Conservation (phyloP, 2,888 invertebrate species). For the Athripsodes cinereus region DNA sequence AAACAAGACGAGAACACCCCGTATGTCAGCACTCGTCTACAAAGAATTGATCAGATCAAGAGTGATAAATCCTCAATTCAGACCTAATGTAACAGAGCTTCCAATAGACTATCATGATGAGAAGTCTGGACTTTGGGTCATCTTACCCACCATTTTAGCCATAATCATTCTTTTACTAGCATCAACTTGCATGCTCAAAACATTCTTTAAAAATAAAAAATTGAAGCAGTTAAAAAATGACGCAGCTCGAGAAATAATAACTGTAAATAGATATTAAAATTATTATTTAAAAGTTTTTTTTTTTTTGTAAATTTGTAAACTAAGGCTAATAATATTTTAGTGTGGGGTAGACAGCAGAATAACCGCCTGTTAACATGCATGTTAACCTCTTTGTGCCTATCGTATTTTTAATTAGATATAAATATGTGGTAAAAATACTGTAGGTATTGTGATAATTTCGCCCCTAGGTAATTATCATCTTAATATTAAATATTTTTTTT, state of each 20-base stretch:
- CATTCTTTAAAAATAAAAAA: neutral
- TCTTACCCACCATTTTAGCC: neutral
- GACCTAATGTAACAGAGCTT: conserved; percentile 41
- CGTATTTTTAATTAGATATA: too few relatives aligned
- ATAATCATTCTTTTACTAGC: neutral
- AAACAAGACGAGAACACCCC: conserved; percentile 49
- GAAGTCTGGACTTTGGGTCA: neutral
- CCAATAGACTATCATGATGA: conserved; percentile 9
- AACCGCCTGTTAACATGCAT: too few relatives aligned
- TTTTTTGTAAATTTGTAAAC: neutral
- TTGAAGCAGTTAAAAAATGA: neutral
- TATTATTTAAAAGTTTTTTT: neutral
- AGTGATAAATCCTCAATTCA: conserved; percentile 36
- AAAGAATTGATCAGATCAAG: conserved; percentile 37
- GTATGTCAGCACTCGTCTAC: conserved; percentile 50
- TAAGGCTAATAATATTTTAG: too few relatives aligned
- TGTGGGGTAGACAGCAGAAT: too few relatives aligned
- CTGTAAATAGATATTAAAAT: neutral
- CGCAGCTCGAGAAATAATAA: neutral
- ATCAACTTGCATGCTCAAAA: neutral
- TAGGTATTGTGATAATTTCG: too few relatives aligned
- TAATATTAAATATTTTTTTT: too few relatives aligned
- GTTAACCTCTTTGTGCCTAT: too few relatives aligned
- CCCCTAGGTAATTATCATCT: too few relatives aligned
- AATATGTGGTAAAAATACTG: too few relatives aligned